Evolutionary conservation across 2,113 vertebrate species (phyloP).

Genomic region (Macaca mulatta): DNA sequence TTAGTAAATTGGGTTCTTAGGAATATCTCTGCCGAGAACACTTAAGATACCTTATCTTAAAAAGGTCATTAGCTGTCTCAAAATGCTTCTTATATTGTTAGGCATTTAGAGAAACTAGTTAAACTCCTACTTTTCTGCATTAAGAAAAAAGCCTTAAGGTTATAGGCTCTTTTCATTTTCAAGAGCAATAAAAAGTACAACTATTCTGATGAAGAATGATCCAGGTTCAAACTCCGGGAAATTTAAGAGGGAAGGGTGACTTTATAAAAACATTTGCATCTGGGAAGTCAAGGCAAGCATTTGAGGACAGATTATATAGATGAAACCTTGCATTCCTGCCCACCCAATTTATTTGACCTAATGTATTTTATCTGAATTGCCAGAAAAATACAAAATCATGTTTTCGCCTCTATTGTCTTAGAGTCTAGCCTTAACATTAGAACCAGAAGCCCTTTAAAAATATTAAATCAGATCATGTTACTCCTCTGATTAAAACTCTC

Average conservation of each 20-base stretch:
- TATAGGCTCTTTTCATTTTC: not conserved
- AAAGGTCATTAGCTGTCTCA: not conserved
- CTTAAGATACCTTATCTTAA: not conserved
- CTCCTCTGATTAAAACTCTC: not conserved
- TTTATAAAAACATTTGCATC: not conserved
- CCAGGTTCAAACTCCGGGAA: not conserved
- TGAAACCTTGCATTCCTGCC: not conserved
- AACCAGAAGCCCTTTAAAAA: not conserved
- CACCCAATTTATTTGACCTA: constrained; percentile 25
- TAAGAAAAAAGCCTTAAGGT: not conserved
- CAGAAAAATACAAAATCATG: not conserved
- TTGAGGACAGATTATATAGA: not conserved
- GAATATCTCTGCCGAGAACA: not conserved
- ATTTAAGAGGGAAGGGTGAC: not conserved
- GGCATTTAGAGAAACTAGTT: not conserved
- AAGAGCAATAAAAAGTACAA: not conserved
- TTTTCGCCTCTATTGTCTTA: not conserved
- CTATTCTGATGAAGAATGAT: constrained; percentile 11
- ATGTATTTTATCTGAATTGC: constrained; percentile 22
- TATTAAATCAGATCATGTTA: constrained; percentile 16
- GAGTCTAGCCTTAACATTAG: not conserved
- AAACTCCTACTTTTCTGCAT: not conserved
- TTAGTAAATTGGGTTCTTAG: not conserved
- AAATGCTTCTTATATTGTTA: constrained; percentile 25
- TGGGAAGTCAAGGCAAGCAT: not conserved